These are phyloP conservation scores for Psittacula cyanocephala DNA, from an alignment of 2,113 vertebrate species.

Conservation along the genomic window DNA sequence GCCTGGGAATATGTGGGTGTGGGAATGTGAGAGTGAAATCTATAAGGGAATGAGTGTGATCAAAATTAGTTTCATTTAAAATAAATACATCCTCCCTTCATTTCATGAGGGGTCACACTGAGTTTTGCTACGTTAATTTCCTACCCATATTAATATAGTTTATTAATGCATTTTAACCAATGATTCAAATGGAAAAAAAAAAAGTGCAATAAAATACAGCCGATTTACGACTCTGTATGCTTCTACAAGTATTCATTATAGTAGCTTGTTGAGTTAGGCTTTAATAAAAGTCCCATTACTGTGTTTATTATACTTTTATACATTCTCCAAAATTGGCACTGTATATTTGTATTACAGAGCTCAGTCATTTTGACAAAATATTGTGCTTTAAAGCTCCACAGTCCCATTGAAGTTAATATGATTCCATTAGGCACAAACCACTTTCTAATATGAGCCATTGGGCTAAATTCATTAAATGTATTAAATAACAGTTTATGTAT, in stretches of 20 bases:
- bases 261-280: conserved; percentile 14
- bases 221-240: background rate
- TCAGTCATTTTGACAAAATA: conserved; percentile 40
- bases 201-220: background rate
- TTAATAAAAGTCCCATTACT: conserved; percentile 34
- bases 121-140: background rate
- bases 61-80: background rate
- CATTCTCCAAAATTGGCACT: conserved; percentile 17
- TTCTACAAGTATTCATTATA: background rate
- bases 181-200: background rate
- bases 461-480: background rate
- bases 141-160: background rate
- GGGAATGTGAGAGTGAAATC: background rate
- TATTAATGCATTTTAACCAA: background rate
- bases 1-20: background rate
- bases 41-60: background rate
- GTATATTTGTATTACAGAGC: conserved; percentile 6
- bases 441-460: background rate
- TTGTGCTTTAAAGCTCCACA: conserved; percentile 3
- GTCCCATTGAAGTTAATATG: conserved; percentile 15
- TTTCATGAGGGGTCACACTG: background rate
- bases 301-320: conserved; percentile 13
- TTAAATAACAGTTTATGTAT: conserved; percentile 7
- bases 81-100: background rate
- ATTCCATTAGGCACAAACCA: conserved; percentile 17